Evolutionary conservation across 2,797 vertebrate genomes (phyloP), one percentile per base, ranked within the genome.

Genomic region (Momotus momota): DNA sequence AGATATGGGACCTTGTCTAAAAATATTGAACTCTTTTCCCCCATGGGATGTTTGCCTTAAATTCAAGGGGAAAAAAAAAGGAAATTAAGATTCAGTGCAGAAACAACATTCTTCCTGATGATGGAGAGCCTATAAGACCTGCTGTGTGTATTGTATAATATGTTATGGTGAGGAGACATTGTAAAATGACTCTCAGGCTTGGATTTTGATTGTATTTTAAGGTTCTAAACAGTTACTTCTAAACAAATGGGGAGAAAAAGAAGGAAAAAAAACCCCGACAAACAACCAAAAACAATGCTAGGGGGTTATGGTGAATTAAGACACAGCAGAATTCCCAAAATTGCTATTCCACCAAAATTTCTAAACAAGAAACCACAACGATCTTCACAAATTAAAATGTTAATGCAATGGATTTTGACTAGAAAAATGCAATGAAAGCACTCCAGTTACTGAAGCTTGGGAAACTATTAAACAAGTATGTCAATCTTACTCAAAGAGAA

Each of bases 331-430:
- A 49, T 14, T 69, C n/a, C 19, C 23, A 46, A 91, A 41, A 22
- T 20, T 54, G 22, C 6, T 75, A 31, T 88, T 86, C 79, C 57
- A 21, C 21, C 25, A 48, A 7, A 31, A 69, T 70, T 94, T 93
- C 70, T 77, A 90, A 92, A 70, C 7, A 88, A 86, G 26, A 84
- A 94, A 90, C 35, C 38, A 40, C 26, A 73, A 90, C 71, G 14
- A 67, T 55, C 91, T 91, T 75, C 65, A 82, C n/a, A 79, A 94
- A 94, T 95, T 90, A 93, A 78, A 65, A 69, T 65, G 27, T 88
- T 92, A 80, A 74, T 77, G 94, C 91, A 96, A 92, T 88, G 33
- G 38, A 81, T 79, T 86, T 61, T 90, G 85, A 80, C 75, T 94
- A 92, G 52, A 82, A 86, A 93, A 96, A 93, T 72, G 27, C 33